phyloP scores from a whole-genome alignment of 2,797 vertebrate genomes.

The Fundulus diaphanus region DNA sequence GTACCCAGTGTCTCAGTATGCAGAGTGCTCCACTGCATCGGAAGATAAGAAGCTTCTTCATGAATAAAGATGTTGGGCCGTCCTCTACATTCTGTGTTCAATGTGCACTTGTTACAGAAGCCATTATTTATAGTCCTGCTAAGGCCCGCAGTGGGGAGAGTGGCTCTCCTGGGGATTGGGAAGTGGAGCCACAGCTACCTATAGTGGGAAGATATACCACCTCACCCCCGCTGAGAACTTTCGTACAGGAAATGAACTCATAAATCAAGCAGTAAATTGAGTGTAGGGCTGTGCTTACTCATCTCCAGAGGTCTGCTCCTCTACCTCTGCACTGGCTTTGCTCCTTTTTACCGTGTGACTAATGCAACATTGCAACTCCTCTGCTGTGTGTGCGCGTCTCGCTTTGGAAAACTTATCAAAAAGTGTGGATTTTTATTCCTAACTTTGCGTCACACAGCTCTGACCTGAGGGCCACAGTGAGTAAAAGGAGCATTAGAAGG shows the following conservation, averaged over 20 bases:
- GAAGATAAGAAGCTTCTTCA: conserved; percentile 62
- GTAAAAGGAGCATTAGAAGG: background rate
- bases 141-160: conserved; percentile 58
- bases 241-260: conserved; percentile 74
- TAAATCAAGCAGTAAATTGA: conserved; percentile 80
- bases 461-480: conserved; percentile 26
- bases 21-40: conserved; percentile 38
- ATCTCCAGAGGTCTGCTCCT: conserved; percentile 74
- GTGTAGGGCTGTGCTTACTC: conserved; percentile 74
- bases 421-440: conserved; percentile 46
- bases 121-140: conserved; percentile 75
- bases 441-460: conserved; percentile 33
- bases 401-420: conserved; percentile 46
- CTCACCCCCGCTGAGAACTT: conserved; percentile 69
- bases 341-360: conserved; percentile 69
- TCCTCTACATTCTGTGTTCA: conserved; percentile 54
- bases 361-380: conserved; percentile 59
- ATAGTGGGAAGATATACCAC: conserved; percentile 71
- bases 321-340: conserved; percentile 68
- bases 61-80: conserved; percentile 71
- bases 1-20: conserved; percentile 13
- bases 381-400: conserved; percentile 21
- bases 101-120: conserved; percentile 59
- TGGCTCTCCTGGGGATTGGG: conserved; percentile 65
- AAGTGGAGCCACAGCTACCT: conserved; percentile 67